A percentile compares a stretch with the other conserved stretches of the same genome.
Conservation (phyloP, 92 coral and sea anemone genomes). For the Phenganax stokvisi region DNA sequence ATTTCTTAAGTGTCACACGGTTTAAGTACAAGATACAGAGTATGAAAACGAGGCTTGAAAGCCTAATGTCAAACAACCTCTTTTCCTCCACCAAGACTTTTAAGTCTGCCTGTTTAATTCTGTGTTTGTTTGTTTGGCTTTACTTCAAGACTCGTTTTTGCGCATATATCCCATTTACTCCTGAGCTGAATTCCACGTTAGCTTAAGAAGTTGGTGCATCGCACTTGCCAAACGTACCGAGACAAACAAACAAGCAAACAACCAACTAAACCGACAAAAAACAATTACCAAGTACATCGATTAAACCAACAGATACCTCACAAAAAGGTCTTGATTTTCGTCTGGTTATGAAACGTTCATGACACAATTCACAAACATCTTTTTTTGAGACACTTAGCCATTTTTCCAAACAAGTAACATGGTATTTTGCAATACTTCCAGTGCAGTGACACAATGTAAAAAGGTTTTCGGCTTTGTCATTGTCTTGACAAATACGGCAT, state of each 20-base stretch:
- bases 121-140: too few species aligned
- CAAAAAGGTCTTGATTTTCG: constrained; percentile 62
- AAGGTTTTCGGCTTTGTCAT: constrained; percentile 52
- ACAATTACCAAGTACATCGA: too few species aligned
- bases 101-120: too few species aligned
- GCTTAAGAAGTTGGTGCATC: too few species aligned
- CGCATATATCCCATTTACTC: too few species aligned
- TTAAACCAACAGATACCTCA: constrained; percentile 49
- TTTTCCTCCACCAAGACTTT: too few species aligned
- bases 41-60: too few species aligned
- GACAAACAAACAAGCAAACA: background rate
- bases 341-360: constrained; percentile 52
- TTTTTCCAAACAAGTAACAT: constrained; percentile 73
- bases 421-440: constrained; percentile 80
- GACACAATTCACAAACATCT: constrained; percentile 80
- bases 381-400: constrained; percentile 81
- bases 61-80: too few species aligned
- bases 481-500: constrained; percentile 90
- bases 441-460: constrained; percentile 80
- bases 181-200: too few species aligned
- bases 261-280: background rate
- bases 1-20: too few species aligned
- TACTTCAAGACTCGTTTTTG: too few species aligned
- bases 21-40: too few species aligned
- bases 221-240: background rate